phyloP scores from a whole-genome alignment of 2,888 invertebrate genomes.

The Lithosia quadra region DNA sequence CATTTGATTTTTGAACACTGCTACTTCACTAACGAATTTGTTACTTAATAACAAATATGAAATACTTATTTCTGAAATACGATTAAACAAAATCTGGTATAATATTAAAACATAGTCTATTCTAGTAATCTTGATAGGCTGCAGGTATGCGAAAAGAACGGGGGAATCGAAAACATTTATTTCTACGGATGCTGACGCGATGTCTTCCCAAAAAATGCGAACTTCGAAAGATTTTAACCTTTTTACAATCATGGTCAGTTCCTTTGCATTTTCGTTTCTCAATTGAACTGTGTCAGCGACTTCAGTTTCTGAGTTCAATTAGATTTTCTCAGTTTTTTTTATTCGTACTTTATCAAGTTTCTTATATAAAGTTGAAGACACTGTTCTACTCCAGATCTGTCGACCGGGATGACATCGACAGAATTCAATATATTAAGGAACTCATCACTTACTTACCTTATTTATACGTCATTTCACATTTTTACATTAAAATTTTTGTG shows the following conservation, averaged over 20 bases:
- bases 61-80: not conserved
- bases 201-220: slow-evolving; percentile 13
- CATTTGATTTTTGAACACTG: not conserved
- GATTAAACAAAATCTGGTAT: not conserved
- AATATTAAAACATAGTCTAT: not conserved
- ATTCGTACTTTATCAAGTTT: not conserved
- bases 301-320: not conserved
- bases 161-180: not conserved
- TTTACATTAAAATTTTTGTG: not conserved
- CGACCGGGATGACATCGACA: slow-evolving; percentile 17
- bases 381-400: slow-evolving; percentile 12
- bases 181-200: slow-evolving; percentile 4
- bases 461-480: not conserved
- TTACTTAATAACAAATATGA: not conserved
- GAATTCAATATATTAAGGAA: not conserved
- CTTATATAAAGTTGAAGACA: slow-evolving; percentile 14
- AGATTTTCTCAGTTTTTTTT: not conserved
- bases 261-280: slow-evolving; percentile 10
- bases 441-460: not conserved
- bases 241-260: slow-evolving; percentile 17
- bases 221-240: slow-evolving; percentile 11
- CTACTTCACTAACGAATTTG: too few relatives aligned
- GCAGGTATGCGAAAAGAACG: slow-evolving; percentile 7
- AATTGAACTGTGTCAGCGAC: slow-evolving; percentile 2
- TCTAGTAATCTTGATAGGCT: not conserved